Evolutionary conservation across 2,797 vertebrate genomes (phyloP), one percentile per base, ranked within the genome.

Genomic region (Pyrocephalus nanus): DNA sequence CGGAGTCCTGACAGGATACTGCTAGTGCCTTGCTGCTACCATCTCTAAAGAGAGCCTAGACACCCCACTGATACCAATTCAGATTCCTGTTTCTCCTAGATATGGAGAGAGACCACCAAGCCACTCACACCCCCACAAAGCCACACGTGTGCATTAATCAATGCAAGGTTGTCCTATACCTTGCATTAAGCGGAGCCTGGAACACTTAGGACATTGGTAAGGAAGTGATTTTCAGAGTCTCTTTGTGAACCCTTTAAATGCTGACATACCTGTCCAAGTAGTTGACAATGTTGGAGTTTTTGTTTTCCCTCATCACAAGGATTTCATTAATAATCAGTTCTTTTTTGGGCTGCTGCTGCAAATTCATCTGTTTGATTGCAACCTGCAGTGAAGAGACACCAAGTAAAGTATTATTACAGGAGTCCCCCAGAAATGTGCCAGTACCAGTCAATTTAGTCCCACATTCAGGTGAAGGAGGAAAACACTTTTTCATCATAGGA

Each of bases 241-340:
- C 20, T 85, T 11, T 16, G 22, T 13, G 43, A 84, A 36, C 10
- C 43, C 45, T 79, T 83, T 73, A 62, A 69, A 67, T 5, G 73
- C 61, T 13, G 17, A 84, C 97, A 45, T 96, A 99, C 99, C 99
- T 99, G 98, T 99, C 99, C 98, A 99, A 97, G 95, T 99, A 99
- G 97, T 99, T 99, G 94, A 99, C 99, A 11, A 99, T 99, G 92
- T 99, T 99, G 47, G 99, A 99, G 96, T 99, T 99, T 95, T 99
- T 99, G 98, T 99, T 99, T 99, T 99, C 99, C 99, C 99, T 99
- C 99, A 99, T 99, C 83, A 99, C 99, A 64, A 99, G 98, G 90
- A 99, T 99, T 98, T 99, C 99, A 51, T 99, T 99, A 96, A 99
- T 99, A 96, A 99, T 99, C 96, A 99, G 97, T 74, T 99, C 99